Evolutionary conservation across 1,140 invertebrate species (phyloP), one percentile per base, ranked within the genome.

Genomic region (Eriocheir sinensis): DNA sequence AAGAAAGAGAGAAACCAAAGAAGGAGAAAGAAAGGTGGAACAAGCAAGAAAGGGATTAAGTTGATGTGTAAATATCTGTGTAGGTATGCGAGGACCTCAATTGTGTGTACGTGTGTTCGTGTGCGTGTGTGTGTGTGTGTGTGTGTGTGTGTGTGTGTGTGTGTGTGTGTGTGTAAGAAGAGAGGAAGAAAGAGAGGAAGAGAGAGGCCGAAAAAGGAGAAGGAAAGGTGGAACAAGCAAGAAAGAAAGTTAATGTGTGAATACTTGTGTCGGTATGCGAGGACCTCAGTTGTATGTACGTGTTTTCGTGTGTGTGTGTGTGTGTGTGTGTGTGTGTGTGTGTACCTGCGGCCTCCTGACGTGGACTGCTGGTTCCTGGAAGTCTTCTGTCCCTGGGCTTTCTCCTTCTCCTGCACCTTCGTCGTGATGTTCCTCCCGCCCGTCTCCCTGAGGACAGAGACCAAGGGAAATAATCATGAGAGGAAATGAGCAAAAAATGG

Each of bases 361-460:
- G 15, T 53, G 30, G 27, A 2, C 17, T 6, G 9, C 1, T n/a
- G 8, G n/a, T 90, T 53, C 32, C 40, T 0, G 15, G 80, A 4
- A 30, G 79, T 53, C 91, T 48, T 53, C 15, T 38, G 12, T 32
- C 91, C 27, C 3, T 40, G 48, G 41, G 41, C 27, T 85, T 15
- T 32, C 41, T 21, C 34, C 86, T 89, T 89, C 79, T 85, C 80
- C 80, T n/a, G 32, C 40, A 92, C 91, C 40, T 48, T 30, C 1
- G 91, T 92, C 27, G 72, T 92, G 80, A 83, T 53, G 91, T 92
- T 92, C 80, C 81, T 85, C 2, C 91, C 91, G 8, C 80, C 80
- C 21, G 81, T 41, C n/a, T 92, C 91, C 15, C 91, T 92, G 41
- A 21, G 17, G 41, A 79, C 17, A 34, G 27, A 92, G 9, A 92